phyloP scores from a whole-genome alignment of 1,140 invertebrate genomes.

The Bombus picipes region DNA sequence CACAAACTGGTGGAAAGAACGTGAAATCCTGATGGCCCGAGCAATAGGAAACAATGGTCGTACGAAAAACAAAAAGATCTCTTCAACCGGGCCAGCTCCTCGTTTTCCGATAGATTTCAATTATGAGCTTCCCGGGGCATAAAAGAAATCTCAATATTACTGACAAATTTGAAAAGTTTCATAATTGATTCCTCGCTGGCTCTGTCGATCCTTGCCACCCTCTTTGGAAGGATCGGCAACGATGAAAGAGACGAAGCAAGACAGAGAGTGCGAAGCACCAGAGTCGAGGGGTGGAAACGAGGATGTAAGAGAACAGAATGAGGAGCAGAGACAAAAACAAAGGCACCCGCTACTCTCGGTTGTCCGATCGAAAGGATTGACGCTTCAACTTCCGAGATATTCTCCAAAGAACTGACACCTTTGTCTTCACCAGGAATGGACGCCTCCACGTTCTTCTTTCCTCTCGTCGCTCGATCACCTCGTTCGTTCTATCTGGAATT shows the following conservation, averaged over 20 bases:
- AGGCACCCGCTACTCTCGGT: conserved; percentile 65
- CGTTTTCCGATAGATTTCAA: conserved; percentile 81
- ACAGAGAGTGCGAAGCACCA: conserved; percentile 7
- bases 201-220: conserved; percentile 58
- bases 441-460: conserved; percentile 55
- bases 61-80: conserved; percentile 82
- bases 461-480: conserved; percentile 36
- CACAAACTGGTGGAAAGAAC: conserved; percentile 25
- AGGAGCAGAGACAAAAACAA: conserved; percentile 77
- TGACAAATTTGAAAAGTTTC: conserved; percentile 83
- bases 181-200: conserved; percentile 81
- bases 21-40: conserved; percentile 59
- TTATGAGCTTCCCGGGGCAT: conserved; percentile 79
- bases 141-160: conserved; percentile 84
- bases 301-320: conserved; percentile 67
- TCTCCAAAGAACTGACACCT: conserved; percentile 75
- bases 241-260: conserved; percentile 14
- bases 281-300: conserved; percentile 45
- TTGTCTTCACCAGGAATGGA: conserved; percentile 71
- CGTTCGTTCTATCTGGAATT: conserved; percentile 55
- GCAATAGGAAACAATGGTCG: conserved; percentile 80
- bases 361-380: conserved; percentile 79
- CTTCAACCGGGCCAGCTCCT: conserved; percentile 53
- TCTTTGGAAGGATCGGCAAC: conserved; percentile 21
- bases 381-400: conserved; percentile 75